Percentiles rank a stretch among this genome's conserved stretches.
phyloP scores from a whole-genome alignment of 2,888 invertebrate species.

The Chymomyza amoena region DNA sequence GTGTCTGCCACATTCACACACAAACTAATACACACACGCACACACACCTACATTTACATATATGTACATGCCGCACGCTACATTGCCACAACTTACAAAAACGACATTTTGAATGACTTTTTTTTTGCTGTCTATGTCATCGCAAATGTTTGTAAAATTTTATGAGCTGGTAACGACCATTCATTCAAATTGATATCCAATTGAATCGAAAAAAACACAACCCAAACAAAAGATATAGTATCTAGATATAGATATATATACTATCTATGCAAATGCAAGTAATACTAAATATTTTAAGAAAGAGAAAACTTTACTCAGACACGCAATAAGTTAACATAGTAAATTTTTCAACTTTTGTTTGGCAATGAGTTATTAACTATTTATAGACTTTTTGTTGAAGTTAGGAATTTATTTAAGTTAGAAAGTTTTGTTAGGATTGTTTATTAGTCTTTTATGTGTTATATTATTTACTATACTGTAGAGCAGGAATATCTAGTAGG shows the following conservation, averaged over 20 bases:
- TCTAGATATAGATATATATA: background rate
- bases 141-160: constrained; percentile 27
- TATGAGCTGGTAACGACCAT: constrained; percentile 14
- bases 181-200: background rate
- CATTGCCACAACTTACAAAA: background rate
- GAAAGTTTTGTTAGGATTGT: too few species aligned
- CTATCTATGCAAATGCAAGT: too few species aligned
- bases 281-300: too few species aligned
- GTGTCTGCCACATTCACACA: background rate
- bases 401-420: too few species aligned
- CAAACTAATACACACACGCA: constrained; percentile 9
- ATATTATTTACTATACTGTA: too few species aligned
- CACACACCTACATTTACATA: background rate
- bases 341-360: too few species aligned
- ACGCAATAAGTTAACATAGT: too few species aligned
- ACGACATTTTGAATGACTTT: background rate
- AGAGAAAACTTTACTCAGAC: too few species aligned
- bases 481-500: too few species aligned
- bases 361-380: too few species aligned
- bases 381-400: too few species aligned
- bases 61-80: constrained; percentile 1
- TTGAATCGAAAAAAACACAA: background rate
- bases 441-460: too few species aligned
- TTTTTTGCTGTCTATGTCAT: constrained; percentile 15
- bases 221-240: background rate